Conservation (phyloP, 2,797 vertebrate species). For the Falco naumanni region DNA sequence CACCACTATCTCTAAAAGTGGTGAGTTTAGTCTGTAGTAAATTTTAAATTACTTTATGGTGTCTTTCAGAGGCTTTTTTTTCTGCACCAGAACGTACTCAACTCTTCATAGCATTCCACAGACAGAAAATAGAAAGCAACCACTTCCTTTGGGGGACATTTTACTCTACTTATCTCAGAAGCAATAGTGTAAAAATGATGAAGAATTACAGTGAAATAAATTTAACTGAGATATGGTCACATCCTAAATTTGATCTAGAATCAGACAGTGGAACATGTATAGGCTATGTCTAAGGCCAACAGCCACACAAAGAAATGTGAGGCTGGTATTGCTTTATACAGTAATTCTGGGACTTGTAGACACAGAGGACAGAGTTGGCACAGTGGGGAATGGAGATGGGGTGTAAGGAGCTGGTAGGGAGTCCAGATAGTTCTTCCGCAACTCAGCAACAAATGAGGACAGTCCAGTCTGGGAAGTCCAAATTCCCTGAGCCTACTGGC, state of each 20-base stretch:
- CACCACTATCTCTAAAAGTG: neutral
- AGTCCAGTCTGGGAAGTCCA: neutral
- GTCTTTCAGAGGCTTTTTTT: neutral
- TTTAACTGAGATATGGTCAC: neutral
- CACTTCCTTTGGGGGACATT: neutral
- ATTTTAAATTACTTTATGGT: neutral
- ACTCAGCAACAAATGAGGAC: neutral
- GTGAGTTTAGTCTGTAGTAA: neutral
- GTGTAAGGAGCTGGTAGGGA: rapidly evolving
- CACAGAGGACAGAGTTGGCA: neutral
- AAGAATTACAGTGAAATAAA: neutral
- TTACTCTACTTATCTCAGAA: neutral
- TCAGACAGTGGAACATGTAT: neutral
- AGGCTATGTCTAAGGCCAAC: neutral
- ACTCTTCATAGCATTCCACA: neutral
- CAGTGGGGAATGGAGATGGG: rapidly evolving
- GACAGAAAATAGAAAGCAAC: neutral
- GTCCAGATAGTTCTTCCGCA: neutral
- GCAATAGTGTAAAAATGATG: neutral
- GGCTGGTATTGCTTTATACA: neutral
- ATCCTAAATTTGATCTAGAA: neutral
- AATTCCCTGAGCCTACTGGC: neutral
- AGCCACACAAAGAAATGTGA: neutral
- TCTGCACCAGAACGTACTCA: neutral
- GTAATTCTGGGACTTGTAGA: neutral